Evolutionary conservation across 2,888 invertebrate species (phyloP).

Genomic region (Brenthis hecate): DNA sequence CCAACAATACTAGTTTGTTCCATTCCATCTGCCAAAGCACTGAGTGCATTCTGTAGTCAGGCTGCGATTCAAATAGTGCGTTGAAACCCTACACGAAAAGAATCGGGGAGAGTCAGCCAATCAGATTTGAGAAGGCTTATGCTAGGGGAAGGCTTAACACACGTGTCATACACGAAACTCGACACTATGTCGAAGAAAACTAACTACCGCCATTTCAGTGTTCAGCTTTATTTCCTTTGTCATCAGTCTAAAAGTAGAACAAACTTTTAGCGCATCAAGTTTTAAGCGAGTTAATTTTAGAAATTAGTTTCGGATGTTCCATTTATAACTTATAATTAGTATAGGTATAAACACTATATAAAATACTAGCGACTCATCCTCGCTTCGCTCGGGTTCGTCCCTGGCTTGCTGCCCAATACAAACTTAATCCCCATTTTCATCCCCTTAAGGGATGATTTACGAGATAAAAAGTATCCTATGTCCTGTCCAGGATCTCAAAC

Average conservation of each 20-base stretch:
- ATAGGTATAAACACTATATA: neutral
- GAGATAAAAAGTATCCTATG: no score
- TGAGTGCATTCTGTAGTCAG: conserved; percentile 44
- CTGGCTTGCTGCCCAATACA: no score
- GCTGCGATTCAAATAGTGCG: conserved; percentile 50
- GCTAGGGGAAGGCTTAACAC: conserved; percentile 52
- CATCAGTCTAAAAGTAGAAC: conserved; percentile 21
- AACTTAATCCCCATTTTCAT: no score
- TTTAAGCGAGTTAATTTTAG: conserved; percentile 2
- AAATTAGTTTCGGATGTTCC: neutral
- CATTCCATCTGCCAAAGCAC: conserved; percentile 34
- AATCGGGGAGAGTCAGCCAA: conserved; percentile 56
- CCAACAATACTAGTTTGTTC: conserved; percentile 24
- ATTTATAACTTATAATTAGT: neutral
- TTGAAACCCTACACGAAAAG: conserved; percentile 59
- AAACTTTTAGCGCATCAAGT: conserved; percentile 21
- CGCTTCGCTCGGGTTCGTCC: no score
- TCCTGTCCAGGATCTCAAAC: no score
- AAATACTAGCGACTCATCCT: no score
- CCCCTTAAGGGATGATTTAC: no score
- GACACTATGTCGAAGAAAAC: conserved; percentile 36
- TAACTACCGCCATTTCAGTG: conserved; percentile 33
- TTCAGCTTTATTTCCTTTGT: conserved; percentile 31
- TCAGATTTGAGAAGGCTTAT: conserved; percentile 52
- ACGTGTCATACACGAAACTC: conserved; percentile 37